Percentiles rank a stretch among this genome's conserved stretches.
phyloP scores from a whole-genome alignment of 1,140 invertebrate species.

The Pseudomyrmex dendroicus region DNA sequence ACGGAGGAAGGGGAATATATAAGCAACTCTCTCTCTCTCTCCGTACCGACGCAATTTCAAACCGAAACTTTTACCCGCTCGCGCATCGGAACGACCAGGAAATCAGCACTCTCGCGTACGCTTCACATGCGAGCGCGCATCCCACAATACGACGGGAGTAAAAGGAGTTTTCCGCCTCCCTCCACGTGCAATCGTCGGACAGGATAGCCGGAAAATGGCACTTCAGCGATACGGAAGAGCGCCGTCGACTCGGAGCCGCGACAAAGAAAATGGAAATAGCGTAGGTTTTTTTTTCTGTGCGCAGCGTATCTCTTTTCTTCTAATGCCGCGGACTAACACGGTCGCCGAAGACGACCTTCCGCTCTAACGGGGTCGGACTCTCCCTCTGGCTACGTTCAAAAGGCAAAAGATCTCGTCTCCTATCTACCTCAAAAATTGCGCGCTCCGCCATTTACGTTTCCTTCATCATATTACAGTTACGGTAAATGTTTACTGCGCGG shows the following conservation, averaged over 20 bases:
- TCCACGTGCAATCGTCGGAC: conserved; percentile 4
- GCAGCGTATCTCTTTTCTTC: not conserved
- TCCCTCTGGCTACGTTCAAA: too few species aligned
- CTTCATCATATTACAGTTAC: conserved; percentile 7
- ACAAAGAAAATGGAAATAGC: conserved; percentile 59
- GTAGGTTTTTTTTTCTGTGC: conserved; percentile 19
- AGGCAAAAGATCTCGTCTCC: not conserved
- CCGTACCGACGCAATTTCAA: conserved; percentile 37
- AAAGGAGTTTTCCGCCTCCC: conserved; percentile 33
- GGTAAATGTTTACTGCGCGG: not conserved
- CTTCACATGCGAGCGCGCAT: conserved; percentile 9
- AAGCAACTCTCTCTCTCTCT: conserved; percentile 17
- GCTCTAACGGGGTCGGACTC: not conserved
- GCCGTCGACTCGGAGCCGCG: conserved; percentile 3
- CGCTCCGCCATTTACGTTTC: conserved; percentile 10
- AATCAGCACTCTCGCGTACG: conserved; percentile 45
- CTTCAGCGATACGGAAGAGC: conserved; percentile 6
- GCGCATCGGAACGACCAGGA: conserved; percentile 35
- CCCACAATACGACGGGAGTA: conserved; percentile 29
- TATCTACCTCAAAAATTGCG: conserved; percentile 18
- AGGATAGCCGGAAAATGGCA: conserved; percentile 43
- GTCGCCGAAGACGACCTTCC: not conserved
- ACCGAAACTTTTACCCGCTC: conserved; percentile 44
- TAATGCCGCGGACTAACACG: conserved; percentile 24
- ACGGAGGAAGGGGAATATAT: not conserved